Percentiles rank a stretch among this genome's conserved stretches.
Evolutionary conservation across 2,113 vertebrate species (phyloP).

Genomic region (Podarcis cretensis): DNA sequence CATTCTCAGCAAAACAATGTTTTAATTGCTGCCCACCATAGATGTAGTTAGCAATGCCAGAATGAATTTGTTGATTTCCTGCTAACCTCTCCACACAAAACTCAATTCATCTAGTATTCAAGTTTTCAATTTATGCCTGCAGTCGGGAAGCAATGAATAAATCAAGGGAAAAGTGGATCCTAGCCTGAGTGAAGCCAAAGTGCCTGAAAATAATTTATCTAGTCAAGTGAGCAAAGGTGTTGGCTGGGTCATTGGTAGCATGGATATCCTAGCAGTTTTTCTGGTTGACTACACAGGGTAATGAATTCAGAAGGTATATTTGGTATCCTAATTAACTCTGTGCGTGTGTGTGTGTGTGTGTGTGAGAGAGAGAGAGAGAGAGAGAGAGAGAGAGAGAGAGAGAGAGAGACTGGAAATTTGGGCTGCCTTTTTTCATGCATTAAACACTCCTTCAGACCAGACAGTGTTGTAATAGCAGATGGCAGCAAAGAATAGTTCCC

Average conservation of each 20-base stretch:
- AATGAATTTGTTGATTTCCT: background rate
- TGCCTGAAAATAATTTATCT: conserved; percentile 23
- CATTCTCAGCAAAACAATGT: background rate
- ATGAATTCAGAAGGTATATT: conserved; percentile 16
- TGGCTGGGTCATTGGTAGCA: background rate
- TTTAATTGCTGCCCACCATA: background rate
- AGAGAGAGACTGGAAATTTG: background rate
- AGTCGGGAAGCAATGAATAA: conserved; percentile 17
- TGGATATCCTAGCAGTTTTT: conserved; percentile 6
- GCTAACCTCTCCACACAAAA: background rate
- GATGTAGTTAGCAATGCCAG: background rate
- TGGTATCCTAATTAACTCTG: background rate
- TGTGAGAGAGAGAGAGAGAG: no score
- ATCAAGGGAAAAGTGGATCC: background rate
- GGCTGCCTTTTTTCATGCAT: background rate
- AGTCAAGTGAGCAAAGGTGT: conserved; percentile 8
- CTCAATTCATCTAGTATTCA: background rate
- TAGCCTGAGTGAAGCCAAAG: background rate
- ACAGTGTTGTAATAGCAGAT: background rate
- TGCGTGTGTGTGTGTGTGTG: no score
- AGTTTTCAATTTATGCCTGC: background rate
- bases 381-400: no score
- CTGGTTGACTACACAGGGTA: background rate
- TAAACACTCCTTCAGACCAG: background rate
- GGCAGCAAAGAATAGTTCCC: background rate